These are phyloP conservation scores for Dryobotodes eremita DNA, from an alignment of 2,888 invertebrate genomes.

Conservation along the genomic window DNA sequence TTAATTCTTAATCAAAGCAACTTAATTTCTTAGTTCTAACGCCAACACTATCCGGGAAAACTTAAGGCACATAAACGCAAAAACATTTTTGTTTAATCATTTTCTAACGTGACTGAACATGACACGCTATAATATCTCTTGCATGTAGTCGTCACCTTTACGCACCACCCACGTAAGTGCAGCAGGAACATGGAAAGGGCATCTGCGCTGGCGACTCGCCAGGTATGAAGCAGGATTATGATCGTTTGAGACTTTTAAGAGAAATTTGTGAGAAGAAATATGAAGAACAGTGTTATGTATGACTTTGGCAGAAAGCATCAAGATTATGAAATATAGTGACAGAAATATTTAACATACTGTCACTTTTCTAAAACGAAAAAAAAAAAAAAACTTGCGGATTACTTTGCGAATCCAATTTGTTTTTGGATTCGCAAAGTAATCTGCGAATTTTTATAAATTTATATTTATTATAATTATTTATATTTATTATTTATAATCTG, in stretches of 20 bases:
- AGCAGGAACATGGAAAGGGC: slow-evolving; percentile 62
- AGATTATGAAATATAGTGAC: no score
- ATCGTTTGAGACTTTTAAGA: background rate
- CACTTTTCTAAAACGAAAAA: no score
- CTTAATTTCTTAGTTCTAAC: slow-evolving; percentile 1
- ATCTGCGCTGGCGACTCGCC: slow-evolving; percentile 61
- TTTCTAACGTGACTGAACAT: slow-evolving; percentile 21
- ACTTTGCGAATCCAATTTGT: no score
- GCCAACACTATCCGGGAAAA: slow-evolving; percentile 21
- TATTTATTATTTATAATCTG: no score
- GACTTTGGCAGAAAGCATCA: no score
- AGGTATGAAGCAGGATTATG: slow-evolving; percentile 27
- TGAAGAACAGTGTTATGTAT: background rate
- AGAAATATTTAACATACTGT: no score
- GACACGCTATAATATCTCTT: slow-evolving; percentile 30
- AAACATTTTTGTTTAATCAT: slow-evolving; percentile 17
- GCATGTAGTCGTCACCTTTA: slow-evolving; percentile 43
- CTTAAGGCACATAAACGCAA: background rate
- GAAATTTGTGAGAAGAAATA: slow-evolving; percentile 6
- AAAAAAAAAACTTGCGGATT: no score
- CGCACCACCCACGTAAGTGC: slow-evolving; percentile 54
- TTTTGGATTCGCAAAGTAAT: no score
- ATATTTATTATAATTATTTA: no score
- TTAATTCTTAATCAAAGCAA: background rate
- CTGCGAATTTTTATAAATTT: no score